These are phyloP conservation scores for Erebia epiphron DNA, from an alignment of 2,888 invertebrate species.

Conservation along the genomic window DNA sequence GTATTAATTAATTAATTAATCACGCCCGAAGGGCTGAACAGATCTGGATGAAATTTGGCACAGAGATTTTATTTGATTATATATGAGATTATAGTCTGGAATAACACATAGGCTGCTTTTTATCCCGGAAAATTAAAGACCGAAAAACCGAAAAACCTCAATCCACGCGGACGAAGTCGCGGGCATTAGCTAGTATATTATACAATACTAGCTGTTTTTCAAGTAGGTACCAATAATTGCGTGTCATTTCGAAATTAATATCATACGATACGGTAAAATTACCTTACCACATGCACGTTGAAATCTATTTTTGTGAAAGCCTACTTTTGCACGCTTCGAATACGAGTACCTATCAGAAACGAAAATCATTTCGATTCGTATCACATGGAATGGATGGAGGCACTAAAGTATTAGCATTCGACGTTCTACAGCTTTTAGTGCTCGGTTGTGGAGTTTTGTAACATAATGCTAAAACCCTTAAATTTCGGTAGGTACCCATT, in stretches of 20 bases:
- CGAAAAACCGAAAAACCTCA: too few relatives aligned
- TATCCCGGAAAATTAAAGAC: too few relatives aligned
- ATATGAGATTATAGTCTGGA: too few relatives aligned
- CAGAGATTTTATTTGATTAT: too few relatives aligned
- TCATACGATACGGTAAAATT: constrained; percentile 10
- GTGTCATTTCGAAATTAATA: constrained; percentile 33
- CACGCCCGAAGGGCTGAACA: too few relatives aligned
- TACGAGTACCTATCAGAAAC: constrained; percentile 33
- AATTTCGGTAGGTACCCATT: neutral
- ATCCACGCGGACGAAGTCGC: too few relatives aligned
- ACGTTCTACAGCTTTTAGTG: constrained; percentile 4
- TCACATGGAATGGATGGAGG: constrained; percentile 15
- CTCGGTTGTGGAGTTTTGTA: neutral
- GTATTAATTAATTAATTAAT: too few relatives aligned
- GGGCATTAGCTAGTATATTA: too few relatives aligned
- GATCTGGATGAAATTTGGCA: too few relatives aligned
- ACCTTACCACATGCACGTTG: constrained; percentile 19
- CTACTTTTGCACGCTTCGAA: constrained; percentile 26
- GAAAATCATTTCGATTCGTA: constrained; percentile 27
- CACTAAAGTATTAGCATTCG: constrained; percentile 20
- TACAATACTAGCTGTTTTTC: constrained; percentile 18
- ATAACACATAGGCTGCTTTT: too few relatives aligned
- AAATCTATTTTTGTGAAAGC: constrained; percentile 33
- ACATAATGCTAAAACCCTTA: neutral
- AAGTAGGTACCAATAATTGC: constrained; percentile 25